Percentiles rank a stretch among this genome's conserved stretches.
Evolutionary conservation across 1,140 invertebrate genomes (phyloP).

Genomic region (Heliconius hewitsoni): DNA sequence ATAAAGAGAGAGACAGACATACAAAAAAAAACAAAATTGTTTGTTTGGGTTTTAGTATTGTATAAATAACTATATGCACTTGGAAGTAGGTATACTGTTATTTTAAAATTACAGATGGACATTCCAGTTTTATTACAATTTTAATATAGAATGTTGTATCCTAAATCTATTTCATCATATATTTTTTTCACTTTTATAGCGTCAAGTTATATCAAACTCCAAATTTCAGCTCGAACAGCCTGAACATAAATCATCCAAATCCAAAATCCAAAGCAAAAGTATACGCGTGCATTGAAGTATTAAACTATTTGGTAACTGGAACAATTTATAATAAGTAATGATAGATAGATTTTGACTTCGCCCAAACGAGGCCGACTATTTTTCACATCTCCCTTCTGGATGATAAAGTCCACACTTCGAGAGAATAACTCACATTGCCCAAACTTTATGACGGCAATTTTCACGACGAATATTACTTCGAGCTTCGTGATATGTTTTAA

Average conservation of each 20-base stretch:
- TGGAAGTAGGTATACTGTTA: no score
- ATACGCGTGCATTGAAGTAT: constrained; percentile 36
- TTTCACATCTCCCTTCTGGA: constrained; percentile 55
- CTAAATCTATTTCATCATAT: no score
- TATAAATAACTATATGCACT: no score
- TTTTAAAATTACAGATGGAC: no score
- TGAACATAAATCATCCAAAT: constrained; percentile 42
- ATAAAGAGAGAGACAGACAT: no score
- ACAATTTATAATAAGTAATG: constrained; percentile 76
- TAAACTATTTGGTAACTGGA: constrained; percentile 58
- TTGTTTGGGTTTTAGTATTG: no score
- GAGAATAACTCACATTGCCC: constrained; percentile 68
- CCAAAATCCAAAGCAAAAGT: constrained; percentile 48
- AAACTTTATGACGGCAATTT: constrained; percentile 73
- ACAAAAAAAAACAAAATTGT: no score
- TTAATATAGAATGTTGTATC: no score
- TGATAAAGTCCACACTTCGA: constrained; percentile 74
- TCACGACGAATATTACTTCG: constrained; percentile 65
- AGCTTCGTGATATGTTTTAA: constrained; percentile 66
- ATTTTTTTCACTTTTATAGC: background rate
- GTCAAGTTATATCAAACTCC: background rate
- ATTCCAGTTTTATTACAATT: no score
- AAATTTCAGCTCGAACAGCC: constrained; percentile 11
- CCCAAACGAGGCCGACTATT: constrained; percentile 46
- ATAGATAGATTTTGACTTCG: constrained; percentile 55